phyloP scores from a whole-genome alignment of 2,797 vertebrate species.

The Microtus obscurus region DNA sequence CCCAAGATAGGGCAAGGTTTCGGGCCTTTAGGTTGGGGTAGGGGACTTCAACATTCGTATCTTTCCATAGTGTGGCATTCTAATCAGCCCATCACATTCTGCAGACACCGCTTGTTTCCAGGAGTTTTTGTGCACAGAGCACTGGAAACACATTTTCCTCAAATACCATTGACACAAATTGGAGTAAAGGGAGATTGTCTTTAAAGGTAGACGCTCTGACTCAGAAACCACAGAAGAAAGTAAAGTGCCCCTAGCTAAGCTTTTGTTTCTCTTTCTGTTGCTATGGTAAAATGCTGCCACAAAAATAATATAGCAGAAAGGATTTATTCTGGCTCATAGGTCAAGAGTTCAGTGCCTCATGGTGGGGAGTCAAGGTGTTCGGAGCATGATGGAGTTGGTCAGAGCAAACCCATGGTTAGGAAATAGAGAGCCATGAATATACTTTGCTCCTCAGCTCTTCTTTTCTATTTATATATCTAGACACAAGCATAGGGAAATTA shows the following conservation, averaged over 20 bases:
- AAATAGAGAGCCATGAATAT: background rate
- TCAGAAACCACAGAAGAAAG: constrained; percentile 50
- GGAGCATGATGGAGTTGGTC: background rate
- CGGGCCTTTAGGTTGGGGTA: too few relatives aligned
- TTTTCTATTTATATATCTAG: background rate
- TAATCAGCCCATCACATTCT: too few relatives aligned
- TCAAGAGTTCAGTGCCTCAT: too few relatives aligned
- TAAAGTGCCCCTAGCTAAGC: background rate
- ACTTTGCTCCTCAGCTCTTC: background rate
- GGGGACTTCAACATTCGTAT: background rate
- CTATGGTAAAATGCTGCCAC: background rate
- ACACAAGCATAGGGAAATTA: background rate
- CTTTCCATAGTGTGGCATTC: background rate
- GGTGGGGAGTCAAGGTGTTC: too few relatives aligned
- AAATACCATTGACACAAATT: background rate
- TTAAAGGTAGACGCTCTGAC: background rate
- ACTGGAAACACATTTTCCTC: constrained; percentile 18
- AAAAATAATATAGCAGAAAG: background rate
- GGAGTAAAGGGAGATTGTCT: background rate
- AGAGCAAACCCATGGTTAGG: background rate
- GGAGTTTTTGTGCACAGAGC: background rate
- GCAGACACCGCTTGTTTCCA: background rate
- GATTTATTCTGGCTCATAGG: background rate
- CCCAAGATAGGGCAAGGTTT: background rate
- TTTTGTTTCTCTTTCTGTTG: background rate